phyloP scores from a whole-genome alignment of 1,140 invertebrate genomes.

The Bombus sylvicola region DNA sequence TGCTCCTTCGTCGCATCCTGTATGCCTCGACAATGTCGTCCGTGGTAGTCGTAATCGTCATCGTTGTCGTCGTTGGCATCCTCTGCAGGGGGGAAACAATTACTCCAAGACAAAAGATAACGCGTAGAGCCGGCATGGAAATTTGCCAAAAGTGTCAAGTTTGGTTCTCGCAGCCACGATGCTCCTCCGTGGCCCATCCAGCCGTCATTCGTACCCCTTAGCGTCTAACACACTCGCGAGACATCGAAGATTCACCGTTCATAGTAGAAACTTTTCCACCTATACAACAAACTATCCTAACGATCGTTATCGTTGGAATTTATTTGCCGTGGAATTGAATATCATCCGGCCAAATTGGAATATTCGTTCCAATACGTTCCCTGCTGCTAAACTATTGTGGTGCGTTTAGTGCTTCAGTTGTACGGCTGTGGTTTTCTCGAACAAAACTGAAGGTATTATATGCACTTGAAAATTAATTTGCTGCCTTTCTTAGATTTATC shows the following conservation, averaged over 20 bases:
- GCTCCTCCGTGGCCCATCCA: constrained; percentile 20
- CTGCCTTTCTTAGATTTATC: too few species aligned
- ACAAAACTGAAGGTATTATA: too few species aligned
- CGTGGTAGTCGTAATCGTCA: neutral
- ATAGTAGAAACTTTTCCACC: constrained; percentile 3
- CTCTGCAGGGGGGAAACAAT: constrained; percentile 70
- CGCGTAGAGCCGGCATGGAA: constrained; percentile 68
- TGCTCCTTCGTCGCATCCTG: neutral
- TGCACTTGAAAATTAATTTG: too few species aligned
- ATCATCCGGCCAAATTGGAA: neutral
- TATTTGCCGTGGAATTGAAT: constrained; percentile 24
- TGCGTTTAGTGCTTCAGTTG: neutral
- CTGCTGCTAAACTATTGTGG: neutral
- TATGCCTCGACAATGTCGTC: neutral
- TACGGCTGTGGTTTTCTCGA: neutral
- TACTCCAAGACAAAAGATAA: constrained; percentile 75
- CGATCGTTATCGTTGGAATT: constrained; percentile 9
- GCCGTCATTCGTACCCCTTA: constrained; percentile 17
- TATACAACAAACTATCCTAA: neutral
- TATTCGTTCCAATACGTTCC: neutral
- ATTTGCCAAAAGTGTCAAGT: constrained; percentile 75
- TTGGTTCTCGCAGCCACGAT: constrained; percentile 7
- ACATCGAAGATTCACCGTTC: neutral
- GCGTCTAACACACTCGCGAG: constrained; percentile 24
- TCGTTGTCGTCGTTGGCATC: constrained; percentile 21